Evolutionary conservation across 2,888 invertebrate species (phyloP), one percentile per base, ranked within the genome.

Genomic region (Melolontha melolontha): DNA sequence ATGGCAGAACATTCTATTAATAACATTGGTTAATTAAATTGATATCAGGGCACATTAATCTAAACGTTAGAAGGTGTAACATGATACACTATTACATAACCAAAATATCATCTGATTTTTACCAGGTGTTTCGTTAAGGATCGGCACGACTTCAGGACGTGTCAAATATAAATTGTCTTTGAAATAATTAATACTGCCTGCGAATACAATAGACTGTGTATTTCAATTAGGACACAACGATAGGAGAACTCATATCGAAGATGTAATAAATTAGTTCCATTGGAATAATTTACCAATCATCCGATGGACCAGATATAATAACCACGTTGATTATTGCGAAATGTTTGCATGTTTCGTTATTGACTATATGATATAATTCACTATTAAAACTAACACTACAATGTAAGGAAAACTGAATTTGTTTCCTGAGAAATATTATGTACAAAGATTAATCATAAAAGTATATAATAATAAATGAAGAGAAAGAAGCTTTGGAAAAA

Each of bases 221-320:
- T 52, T 52, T 52, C 51, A 52, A 52, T 52, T 34, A 52, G 12
- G 51, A 29, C 51, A 34, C 51, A 34, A 2, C 51, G 12, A 34
- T 34, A 12, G 8, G 11, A 41, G 57, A 57, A 40, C 41, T 42
- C 41, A 41, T 22, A 57, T 57, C 22, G 41, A 41, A 44, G 41
- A 57, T 57, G 12, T 57, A 42, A 57, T 57, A 57, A 57, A 57
- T 57, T 57, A 57, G 41, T 57, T 57, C 12, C 41, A 42, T 16
- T 57, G 12, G 8, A 52, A 52, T 51, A 52, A 29, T 52, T 52
- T 14, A 52, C 29, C 51, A 51, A 51, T 51, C 51, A 27, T 27
- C 22, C 51, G n/a, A 27, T 29, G 29, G 29, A 6, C 29, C 10
- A 34, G 34, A 34, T 34, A 34, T 34, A n/a, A n/a, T 29, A 52